phyloP scores from a whole-genome alignment of 2,797 vertebrate species.

The Pagetopsis macropterus region DNA sequence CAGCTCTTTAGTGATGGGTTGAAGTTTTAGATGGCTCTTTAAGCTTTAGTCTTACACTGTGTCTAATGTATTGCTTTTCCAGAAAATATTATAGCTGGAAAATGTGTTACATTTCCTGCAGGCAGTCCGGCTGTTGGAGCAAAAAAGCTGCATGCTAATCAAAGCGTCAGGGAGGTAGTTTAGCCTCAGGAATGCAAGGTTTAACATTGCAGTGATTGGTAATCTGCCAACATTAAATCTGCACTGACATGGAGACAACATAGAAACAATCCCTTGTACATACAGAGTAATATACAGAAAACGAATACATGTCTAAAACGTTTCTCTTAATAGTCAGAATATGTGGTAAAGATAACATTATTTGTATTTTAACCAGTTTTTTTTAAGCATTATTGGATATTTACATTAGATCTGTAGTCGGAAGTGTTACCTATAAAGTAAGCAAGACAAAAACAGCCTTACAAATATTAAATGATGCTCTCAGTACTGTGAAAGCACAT shows the following conservation, averaged over 20 bases:
- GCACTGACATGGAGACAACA: background rate
- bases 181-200: constrained; percentile 25
- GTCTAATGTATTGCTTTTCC: background rate
- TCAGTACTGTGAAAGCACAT: constrained; percentile 27
- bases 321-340: too few relatives aligned
- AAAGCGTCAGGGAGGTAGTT: constrained; percentile 19
- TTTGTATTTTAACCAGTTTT: too few relatives aligned
- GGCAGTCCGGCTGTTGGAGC: background rate
- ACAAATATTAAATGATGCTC: constrained; percentile 4
- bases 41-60: constrained; percentile 1
- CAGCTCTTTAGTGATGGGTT: background rate
- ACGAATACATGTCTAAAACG: too few relatives aligned
- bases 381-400: background rate
- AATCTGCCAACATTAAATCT: constrained; percentile 22
- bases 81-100: background rate
- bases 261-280: background rate
- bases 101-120: background rate
- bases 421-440: background rate
- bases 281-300: background rate
- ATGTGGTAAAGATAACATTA: background rate
- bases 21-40: constrained; percentile 3
- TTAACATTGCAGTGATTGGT: constrained; percentile 37
- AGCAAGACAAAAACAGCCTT: background rate
- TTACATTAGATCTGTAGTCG: background rate
- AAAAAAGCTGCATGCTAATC: constrained; percentile 32